Evolutionary conservation across 2,113 vertebrate species (phyloP), one percentile per base, ranked within the genome.

Genomic region (Etheostoma spectabile): DNA sequence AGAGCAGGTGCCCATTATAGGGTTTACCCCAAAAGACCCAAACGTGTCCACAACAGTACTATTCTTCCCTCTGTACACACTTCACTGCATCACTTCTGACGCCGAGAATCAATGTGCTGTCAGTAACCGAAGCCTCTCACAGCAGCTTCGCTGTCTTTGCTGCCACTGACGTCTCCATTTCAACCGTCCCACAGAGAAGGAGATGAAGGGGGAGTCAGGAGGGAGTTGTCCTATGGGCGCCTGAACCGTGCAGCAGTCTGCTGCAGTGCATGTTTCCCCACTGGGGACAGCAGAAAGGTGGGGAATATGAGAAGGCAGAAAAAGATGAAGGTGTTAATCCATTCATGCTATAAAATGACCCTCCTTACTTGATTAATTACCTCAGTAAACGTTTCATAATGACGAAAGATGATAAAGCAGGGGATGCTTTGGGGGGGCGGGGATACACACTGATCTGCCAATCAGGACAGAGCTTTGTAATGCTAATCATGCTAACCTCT

Each of bases 131-230:
- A 82, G 59, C 42, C 3, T 73, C 0, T 16, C 19, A 6, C 51
- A 8, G 82, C 24, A 61, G 48, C 70, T 62, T 53, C 12, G 0
- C 42, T 3, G 35, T 63, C 52, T 82, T 56, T 53, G 68, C 82
- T 57, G 74, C n/a, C 83, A 68, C 66, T 74, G 77, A 85, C 63
- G 55, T 84, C 85, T 90, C 61, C n/a, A 73, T 85, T 86, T 83
- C 67, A 68, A 45, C 19, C 69, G 18, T 69, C 63, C 68, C 67
- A 46, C 64, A 72, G 75, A 81, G 66, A 22, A n/a, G 45, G 35
- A 73, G 62, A 77, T 75, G 77, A 78, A 79, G 76, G 52, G 45
- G 75, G 27, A 80, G 59, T 49, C 59, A 22, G 56, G 72, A 45
- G 62, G 70, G 66, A 74, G 42, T 8, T 38, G 67, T 77, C 72